Evolutionary conservation across 2,888 invertebrate genomes (phyloP).

Genomic region (Gonocerus acuteangulatus): DNA sequence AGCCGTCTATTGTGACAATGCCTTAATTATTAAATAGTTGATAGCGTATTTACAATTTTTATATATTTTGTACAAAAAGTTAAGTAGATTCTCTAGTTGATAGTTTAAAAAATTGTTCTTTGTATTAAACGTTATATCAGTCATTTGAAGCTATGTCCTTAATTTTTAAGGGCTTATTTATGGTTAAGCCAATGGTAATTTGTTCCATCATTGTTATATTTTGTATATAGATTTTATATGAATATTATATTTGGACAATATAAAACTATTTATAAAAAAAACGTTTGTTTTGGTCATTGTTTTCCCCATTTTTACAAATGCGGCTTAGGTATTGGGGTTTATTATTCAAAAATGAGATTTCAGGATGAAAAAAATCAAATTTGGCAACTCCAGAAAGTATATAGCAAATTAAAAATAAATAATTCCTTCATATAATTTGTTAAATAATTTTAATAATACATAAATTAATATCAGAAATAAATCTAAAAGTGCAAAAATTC

Average conservation of each 20-base stretch:
- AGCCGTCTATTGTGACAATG: slow-evolving; percentile 11
- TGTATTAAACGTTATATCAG: slow-evolving; percentile 23
- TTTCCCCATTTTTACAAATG: no score
- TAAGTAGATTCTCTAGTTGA: slow-evolving; percentile 23
- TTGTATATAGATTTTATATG: slow-evolving; percentile 36
- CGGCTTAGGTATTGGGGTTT: no score
- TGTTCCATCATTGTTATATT: slow-evolving; percentile 36
- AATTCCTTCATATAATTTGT: no score
- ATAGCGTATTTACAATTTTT: slow-evolving; percentile 16
- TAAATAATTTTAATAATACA: no score
- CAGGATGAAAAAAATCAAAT: no score
- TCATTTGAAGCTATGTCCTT: slow-evolving; percentile 31
- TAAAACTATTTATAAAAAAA: slow-evolving; percentile 33
- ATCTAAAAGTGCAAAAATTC: no score
- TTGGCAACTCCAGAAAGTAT: no score
- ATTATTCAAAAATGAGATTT: no score
- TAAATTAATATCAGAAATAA: no score
- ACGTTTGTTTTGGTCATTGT: no score
- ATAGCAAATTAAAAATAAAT: no score
- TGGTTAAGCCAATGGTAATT: slow-evolving; percentile 33
- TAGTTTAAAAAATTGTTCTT: slow-evolving; percentile 18
- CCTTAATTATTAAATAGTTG: slow-evolving; percentile 15
- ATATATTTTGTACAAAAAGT: slow-evolving; percentile 22
- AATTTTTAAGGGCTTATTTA: slow-evolving; percentile 30
- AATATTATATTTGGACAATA: slow-evolving; percentile 35